Percentiles rank a stretch among this genome's conserved stretches.
phyloP scores from a whole-genome alignment of 2,888 invertebrate species.

The Caenorhabditis sp. region DNA sequence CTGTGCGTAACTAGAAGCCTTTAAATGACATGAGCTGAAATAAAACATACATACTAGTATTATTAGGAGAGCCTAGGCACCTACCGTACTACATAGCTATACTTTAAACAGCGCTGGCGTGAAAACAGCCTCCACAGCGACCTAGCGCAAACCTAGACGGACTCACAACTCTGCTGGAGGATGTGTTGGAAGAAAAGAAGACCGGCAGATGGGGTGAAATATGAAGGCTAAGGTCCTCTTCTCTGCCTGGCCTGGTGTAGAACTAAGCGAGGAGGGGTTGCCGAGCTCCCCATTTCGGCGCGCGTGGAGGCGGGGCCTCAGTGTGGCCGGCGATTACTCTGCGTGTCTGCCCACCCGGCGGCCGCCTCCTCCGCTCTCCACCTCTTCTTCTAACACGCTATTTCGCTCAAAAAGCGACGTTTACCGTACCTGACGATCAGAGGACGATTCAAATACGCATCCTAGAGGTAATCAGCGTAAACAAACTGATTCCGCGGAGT shows the following conservation, averaged over 20 bases:
- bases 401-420: slow-evolving; percentile 25
- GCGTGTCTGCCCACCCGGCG: slow-evolving; percentile 57
- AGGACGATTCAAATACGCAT: slow-evolving; percentile 31
- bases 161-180: neutral
- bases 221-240: slow-evolving; percentile 47
- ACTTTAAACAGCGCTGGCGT: no score
- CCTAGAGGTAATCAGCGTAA: slow-evolving; percentile 38
- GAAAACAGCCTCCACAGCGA: no score
- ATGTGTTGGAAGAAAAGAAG: neutral
- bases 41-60: no score
- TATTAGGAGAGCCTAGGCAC: no score
- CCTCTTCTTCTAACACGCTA: slow-evolving; percentile 30
- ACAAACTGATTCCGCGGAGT: slow-evolving; percentile 28
- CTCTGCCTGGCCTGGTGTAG: slow-evolving; percentile 48
- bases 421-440: slow-evolving; percentile 40
- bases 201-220: slow-evolving; percentile 16
- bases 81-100: no score
- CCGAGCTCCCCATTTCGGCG: slow-evolving; percentile 67
- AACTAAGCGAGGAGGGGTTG: slow-evolving; percentile 61
- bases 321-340: slow-evolving; percentile 62
- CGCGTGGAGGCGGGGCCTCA: slow-evolving; percentile 65
- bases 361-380: slow-evolving; percentile 41
- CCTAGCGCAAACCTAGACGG: neutral
- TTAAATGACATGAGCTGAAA: no score
- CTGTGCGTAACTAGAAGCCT: no score